phyloP scores from a whole-genome alignment of 2,113 vertebrate genomes.

The Psittacula cyanocephala region DNA sequence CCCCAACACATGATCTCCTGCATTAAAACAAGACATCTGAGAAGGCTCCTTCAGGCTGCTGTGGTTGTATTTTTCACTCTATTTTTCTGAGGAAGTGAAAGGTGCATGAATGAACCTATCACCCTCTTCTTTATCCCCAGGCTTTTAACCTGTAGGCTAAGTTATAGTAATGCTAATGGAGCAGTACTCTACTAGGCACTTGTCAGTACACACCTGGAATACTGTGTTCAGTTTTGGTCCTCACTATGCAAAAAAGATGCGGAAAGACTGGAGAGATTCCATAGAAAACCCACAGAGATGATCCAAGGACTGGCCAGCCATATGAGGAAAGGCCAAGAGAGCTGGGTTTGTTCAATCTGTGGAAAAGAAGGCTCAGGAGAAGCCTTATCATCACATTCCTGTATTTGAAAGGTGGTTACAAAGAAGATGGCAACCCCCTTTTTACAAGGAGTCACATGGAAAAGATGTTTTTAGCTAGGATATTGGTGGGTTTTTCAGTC shows the following conservation, averaged over 20 bases:
- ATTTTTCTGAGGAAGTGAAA: not conserved
- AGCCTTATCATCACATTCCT: not conserved
- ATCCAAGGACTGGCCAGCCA: not conserved
- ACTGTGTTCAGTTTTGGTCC: not conserved
- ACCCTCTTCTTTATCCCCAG: not conserved
- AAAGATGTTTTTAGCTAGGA: not conserved
- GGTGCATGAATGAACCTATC: not conserved
- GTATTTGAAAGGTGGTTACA: not conserved
- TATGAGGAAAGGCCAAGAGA: not conserved
- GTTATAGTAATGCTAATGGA: not conserved
- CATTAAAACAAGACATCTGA: not conserved
- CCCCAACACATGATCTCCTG: not conserved
- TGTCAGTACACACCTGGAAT: not conserved
- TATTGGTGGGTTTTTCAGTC: not conserved
- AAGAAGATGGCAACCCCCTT: not conserved
- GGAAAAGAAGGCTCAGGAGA: not conserved
- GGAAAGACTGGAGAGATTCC: not conserved
- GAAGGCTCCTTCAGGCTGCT: not conserved
- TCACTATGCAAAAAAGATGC: not conserved
- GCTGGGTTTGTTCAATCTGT: not conserved
- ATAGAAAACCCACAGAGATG: not conserved
- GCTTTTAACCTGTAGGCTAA: not conserved
- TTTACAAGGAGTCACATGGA: not conserved
- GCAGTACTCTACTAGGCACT: not conserved
- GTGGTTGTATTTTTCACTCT: not conserved